These are phyloP conservation scores for Drosophila bifasciata DNA, from an alignment of 1,140 invertebrate species.

Conservation along the genomic window DNA sequence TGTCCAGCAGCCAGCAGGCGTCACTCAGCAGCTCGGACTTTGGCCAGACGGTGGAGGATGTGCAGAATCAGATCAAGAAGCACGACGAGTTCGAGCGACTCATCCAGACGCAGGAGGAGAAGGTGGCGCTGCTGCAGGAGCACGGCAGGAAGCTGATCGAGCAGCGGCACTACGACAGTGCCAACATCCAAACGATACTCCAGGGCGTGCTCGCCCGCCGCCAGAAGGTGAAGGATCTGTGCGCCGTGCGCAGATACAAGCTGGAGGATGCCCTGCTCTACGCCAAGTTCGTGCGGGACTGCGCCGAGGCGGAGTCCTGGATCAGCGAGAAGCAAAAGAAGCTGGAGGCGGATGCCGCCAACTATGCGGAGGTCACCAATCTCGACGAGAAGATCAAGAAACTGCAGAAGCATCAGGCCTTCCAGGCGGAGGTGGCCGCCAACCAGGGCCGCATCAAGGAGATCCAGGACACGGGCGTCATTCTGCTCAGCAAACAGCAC, in stretches of 20 bases:
- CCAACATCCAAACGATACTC: conserved; percentile 90
- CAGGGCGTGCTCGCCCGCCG: conserved; percentile 89
- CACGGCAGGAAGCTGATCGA: conserved; percentile 95
- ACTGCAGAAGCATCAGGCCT: conserved; percentile 98
- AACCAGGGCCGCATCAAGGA: conserved; percentile 94
- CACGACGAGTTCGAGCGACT: conserved; percentile 96
- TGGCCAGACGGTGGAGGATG: conserved; percentile 91
- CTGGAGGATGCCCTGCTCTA: conserved; percentile 93
- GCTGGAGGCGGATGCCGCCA: conserved; percentile 89
- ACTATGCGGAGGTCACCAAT: conserved; percentile 89
- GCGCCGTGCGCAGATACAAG: conserved; percentile 86
- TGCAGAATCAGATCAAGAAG: conserved; percentile 93
- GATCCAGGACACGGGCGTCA: conserved; percentile 90
- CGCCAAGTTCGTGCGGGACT: conserved; percentile 95
- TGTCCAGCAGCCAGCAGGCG: conserved; percentile 95
- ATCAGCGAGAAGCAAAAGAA: conserved; percentile 97
- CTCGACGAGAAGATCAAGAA: conserved; percentile 96
- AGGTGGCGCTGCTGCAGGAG: conserved; percentile 92
- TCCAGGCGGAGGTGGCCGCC: conserved; percentile 96
- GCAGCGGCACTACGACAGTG: conserved; percentile 97
- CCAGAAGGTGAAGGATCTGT: conserved; percentile 88
- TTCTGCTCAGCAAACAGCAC: conserved; percentile 88
- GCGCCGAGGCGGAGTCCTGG: conserved; percentile 94
- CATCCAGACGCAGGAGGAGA: conserved; percentile 92
- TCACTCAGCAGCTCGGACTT: conserved; percentile 87